A percentile compares a stretch with the other conserved stretches of the same genome.
phyloP scores from a whole-genome alignment of 2,797 vertebrate species.

The Acrossocheilus wenchowensis region DNA sequence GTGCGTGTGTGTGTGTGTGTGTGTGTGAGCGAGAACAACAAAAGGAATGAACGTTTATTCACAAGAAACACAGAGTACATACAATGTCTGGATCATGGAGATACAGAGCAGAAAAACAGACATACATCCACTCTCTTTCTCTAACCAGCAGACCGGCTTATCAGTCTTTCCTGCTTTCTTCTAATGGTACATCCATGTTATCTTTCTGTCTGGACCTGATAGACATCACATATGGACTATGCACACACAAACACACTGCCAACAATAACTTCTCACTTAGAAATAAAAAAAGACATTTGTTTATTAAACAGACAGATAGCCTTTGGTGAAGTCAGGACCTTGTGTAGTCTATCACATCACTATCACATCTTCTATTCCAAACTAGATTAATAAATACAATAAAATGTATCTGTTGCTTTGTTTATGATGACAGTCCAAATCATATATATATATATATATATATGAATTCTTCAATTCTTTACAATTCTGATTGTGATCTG shows the following conservation, averaged over 20 bases:
- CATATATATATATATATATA: background rate
- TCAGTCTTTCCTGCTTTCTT: slow-evolving; percentile 66
- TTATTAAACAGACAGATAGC: slow-evolving; percentile 4
- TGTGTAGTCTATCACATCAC: background rate
- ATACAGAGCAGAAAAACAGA: slow-evolving; percentile 40
- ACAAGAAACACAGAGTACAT: slow-evolving; percentile 9
- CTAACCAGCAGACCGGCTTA: slow-evolving; percentile 59
- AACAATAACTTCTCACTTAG: slow-evolving; percentile 20
- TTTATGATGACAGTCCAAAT: background rate
- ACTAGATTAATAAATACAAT: background rate
- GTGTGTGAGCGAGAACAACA: slow-evolving; percentile 30
- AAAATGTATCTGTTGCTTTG: background rate
- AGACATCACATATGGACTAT: slow-evolving; percentile 54
- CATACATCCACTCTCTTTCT: slow-evolving; percentile 39
- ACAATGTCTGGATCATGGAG: slow-evolving; percentile 17
- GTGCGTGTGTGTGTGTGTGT: slow-evolving; percentile 47
- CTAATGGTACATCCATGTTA: slow-evolving; percentile 60
- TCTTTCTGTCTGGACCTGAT: slow-evolving; percentile 67
- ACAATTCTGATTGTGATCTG: background rate
- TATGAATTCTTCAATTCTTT: background rate
- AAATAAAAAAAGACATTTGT: slow-evolving; percentile 17
- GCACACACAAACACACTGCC: slow-evolving; percentile 29
- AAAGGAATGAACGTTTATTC: slow-evolving; percentile 14
- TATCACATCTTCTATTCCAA: background rate
- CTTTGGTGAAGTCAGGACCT: background rate